Evolutionary conservation across 2,888 invertebrate species (phyloP).

Genomic region (Perdita meconis): DNA sequence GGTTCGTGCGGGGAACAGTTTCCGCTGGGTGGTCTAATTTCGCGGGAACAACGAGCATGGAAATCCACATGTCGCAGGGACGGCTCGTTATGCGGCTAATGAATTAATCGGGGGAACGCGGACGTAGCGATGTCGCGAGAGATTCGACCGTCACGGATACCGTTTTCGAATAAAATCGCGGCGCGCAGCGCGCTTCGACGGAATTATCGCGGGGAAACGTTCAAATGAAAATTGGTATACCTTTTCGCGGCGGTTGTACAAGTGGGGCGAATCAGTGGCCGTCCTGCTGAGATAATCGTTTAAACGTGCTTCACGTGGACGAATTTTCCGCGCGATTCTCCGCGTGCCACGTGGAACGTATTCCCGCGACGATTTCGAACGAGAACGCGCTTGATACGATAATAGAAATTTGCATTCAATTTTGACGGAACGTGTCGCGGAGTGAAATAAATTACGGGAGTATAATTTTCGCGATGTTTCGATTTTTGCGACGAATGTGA

Average conservation of each 20-base stretch:
- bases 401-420: conserved; percentile 12
- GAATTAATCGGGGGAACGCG: conserved; percentile 39
- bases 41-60: conserved; percentile 29
- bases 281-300: conserved; percentile 17
- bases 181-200: too few species aligned
- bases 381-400: background rate
- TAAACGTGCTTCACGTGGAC: conserved; percentile 13
- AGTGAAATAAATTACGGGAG: conserved; percentile 18
- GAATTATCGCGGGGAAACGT: background rate
- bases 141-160: background rate
- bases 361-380: background rate
- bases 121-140: conserved; percentile 11
- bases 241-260: background rate
- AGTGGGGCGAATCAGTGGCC: background rate
- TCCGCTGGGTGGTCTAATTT: conserved; percentile 34
- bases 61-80: conserved; percentile 22
- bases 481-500: background rate
- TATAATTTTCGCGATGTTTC: background rate
- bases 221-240: background rate
- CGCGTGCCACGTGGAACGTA: background rate
- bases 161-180: conserved; percentile 20
- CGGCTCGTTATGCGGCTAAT: conserved; percentile 38
- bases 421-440: background rate
- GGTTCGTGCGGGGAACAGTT: conserved; percentile 22
- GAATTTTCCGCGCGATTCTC: conserved; percentile 25